Conservation (phyloP, 2,888 invertebrate species). For the Lathronympha strigana region DNA sequence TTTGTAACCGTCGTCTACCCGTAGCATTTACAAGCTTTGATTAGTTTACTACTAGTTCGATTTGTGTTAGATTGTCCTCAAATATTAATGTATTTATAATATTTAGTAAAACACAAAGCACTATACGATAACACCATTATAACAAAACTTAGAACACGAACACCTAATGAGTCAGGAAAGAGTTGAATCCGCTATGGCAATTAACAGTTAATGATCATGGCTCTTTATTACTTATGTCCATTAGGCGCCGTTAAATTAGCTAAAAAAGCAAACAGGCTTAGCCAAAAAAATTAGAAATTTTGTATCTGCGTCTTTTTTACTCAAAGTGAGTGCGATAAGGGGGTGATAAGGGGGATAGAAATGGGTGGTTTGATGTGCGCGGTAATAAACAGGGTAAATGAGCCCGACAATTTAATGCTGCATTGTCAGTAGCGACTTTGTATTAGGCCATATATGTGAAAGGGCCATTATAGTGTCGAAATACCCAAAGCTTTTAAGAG, state of each 20-base stretch:
- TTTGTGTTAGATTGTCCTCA: too few species aligned
- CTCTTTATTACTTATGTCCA: conserved; percentile 40
- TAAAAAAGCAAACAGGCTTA: conserved; percentile 38
- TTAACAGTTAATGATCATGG: conserved; percentile 39
- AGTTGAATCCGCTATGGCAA: conserved; percentile 39
- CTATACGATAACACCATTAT: neutral
- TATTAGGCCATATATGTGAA: neutral
- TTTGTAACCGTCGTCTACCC: too few species aligned
- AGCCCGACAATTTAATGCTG: conserved; percentile 10
- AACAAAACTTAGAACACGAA: conserved; percentile 14
- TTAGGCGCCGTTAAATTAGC: conserved; percentile 40
- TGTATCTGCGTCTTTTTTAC: too few species aligned
- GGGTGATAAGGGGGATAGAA: too few species aligned
- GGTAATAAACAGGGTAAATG: conserved; percentile 31
- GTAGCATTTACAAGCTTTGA: too few species aligned
- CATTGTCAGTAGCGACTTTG: conserved; percentile 5
- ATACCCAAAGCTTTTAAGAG: too few species aligned
- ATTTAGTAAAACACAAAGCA: neutral
- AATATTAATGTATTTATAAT: too few species aligned
- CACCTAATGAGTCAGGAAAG: conserved; percentile 32
- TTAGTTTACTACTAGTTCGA: too few species aligned
- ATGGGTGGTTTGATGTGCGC: too few species aligned
- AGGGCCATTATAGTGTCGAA: neutral
- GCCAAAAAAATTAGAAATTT: too few species aligned
- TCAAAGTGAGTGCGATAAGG: too few species aligned